Percentiles rank a stretch among this genome's conserved stretches.
Evolutionary conservation across 2,888 invertebrate species (phyloP).

Genomic region (Dasysyrphus albostriatus): DNA sequence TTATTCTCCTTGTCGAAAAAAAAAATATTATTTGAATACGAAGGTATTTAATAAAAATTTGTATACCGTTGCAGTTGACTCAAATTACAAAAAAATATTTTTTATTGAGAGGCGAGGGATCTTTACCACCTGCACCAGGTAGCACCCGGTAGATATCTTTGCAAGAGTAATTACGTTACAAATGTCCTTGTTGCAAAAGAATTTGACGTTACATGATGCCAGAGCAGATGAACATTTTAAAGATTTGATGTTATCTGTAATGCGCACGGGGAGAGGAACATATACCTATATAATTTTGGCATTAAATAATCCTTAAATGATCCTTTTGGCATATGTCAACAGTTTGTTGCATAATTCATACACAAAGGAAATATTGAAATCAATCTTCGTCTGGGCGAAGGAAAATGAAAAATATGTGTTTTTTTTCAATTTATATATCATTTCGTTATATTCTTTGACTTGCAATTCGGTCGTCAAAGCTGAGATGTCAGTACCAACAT

Average conservation of each 20-base stretch:
- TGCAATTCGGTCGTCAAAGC: neutral
- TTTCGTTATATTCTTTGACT: constrained; percentile 32
- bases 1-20: neutral
- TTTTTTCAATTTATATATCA: neutral
- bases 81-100: constrained; percentile 5
- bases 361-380: constrained; percentile 38
- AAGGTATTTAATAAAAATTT: constrained; percentile 36
- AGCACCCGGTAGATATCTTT: neutral
- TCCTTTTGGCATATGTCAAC: constrained; percentile 63
- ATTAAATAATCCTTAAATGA: constrained; percentile 50
- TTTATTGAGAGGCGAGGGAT: neutral
- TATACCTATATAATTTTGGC: neutral
- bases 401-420: neutral
- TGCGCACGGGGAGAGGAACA: constrained; percentile 2
- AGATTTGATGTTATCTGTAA: constrained; percentile 33
- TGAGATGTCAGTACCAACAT: too few relatives aligned
- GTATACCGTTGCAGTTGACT: constrained; percentile 37
- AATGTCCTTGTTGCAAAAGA: constrained; percentile 28
- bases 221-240: constrained; percentile 46
- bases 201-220: constrained; percentile 55
- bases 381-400: constrained; percentile 36
- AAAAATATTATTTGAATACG: constrained; percentile 56
- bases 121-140: constrained; percentile 15
- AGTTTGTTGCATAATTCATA: constrained; percentile 23
- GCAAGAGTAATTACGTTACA: neutral